These are phyloP conservation scores for Microtus ochrogaster DNA, from an alignment of 2,113 vertebrate species.

Conservation along the genomic window DNA sequence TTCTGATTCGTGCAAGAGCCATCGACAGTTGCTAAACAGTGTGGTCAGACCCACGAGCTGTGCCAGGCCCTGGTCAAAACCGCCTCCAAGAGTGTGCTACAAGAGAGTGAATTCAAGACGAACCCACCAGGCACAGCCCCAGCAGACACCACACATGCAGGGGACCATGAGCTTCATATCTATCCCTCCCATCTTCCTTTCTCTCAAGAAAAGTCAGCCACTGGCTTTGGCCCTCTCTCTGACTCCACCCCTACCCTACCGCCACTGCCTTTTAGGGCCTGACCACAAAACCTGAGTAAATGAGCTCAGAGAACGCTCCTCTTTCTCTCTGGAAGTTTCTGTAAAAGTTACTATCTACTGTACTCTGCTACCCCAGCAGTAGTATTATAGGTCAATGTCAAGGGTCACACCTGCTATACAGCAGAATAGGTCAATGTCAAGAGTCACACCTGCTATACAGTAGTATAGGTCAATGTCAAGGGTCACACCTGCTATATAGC, in stretches of 20 bases:
- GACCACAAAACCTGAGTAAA: not conserved
- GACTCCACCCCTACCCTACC: not conserved
- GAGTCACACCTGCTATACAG: not conserved
- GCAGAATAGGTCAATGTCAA: too few species aligned
- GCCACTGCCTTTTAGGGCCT: not conserved
- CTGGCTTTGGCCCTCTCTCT: not conserved
- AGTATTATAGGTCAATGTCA: not conserved
- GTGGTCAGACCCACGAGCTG: not conserved
- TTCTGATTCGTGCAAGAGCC: not conserved
- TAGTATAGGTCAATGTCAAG: too few species aligned
- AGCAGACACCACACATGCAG: not conserved
- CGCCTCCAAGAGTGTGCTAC: not conserved
- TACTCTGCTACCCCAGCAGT: too few species aligned
- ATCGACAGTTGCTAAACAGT: not conserved
- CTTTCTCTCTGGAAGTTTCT: not conserved
- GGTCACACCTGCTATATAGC: not conserved
- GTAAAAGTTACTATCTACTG: not conserved
- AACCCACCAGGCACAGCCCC: not conserved
- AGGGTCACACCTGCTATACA: not conserved
- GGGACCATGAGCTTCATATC: fast-evolving
- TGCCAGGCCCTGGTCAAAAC: not conserved
- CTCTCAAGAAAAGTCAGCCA: not conserved
- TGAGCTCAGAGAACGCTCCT: not conserved
- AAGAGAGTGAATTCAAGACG: not conserved
- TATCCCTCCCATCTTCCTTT: not conserved